phyloP scores from a whole-genome alignment of 2,888 invertebrate species.

The Nomada fabriciana region DNA sequence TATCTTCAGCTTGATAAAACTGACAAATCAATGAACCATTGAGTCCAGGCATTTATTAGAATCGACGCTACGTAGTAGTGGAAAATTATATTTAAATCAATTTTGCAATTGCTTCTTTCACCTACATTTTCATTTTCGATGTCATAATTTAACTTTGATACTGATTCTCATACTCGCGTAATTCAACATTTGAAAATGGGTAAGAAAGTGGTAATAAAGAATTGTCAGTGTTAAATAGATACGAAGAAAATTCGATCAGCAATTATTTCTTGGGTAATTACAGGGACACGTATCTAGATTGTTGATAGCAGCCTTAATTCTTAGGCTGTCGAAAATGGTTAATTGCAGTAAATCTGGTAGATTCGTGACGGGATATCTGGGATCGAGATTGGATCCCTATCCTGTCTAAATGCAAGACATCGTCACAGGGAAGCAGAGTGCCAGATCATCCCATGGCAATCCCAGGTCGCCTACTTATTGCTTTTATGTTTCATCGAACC shows the following conservation, averaged over 20 bases:
- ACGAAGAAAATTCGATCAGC: too few relatives aligned
- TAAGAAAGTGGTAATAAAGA: too few relatives aligned
- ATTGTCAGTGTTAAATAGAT: too few relatives aligned
- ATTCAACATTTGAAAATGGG: too few relatives aligned
- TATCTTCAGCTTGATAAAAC: background rate
- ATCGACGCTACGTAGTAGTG: too few relatives aligned
- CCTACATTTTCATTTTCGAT: too few relatives aligned
- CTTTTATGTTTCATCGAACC: conserved; percentile 18
- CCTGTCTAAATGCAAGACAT: conserved; percentile 30
- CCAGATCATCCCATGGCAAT: conserved; percentile 42
- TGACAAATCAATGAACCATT: background rate
- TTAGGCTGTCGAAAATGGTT: conserved; percentile 16
- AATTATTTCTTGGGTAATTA: background rate
- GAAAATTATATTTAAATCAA: too few relatives aligned
- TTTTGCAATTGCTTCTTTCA: too few relatives aligned
- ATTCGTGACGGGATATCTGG: conserved; percentile 22
- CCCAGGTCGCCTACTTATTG: background rate
- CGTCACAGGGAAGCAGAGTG: conserved; percentile 13
- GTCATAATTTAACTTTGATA: too few relatives aligned
- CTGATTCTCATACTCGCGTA: too few relatives aligned
- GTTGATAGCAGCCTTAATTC: conserved; percentile 1
- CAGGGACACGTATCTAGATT: too few relatives aligned
- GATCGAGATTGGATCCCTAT: conserved; percentile 10
- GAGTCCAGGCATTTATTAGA: too few relatives aligned
- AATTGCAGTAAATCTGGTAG: conserved; percentile 22